Percentiles rank a stretch among this genome's conserved stretches.
These are phyloP conservation scores for Hormaphis cornu DNA, from an alignment of 1,140 invertebrate genomes.

Conservation along the genomic window DNA sequence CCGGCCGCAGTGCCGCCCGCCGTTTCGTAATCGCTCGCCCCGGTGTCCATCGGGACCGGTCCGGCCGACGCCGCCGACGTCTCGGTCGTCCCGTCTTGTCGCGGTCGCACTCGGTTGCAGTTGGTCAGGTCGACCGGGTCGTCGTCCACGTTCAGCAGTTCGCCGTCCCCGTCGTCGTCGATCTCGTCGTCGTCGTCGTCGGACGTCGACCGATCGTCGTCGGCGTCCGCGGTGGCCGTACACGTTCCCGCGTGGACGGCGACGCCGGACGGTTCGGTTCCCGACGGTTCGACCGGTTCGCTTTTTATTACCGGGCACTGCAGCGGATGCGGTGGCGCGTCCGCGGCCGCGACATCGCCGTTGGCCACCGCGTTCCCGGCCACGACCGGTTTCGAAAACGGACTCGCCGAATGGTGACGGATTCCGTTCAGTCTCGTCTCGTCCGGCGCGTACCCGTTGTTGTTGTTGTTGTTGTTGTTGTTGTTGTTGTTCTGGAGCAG, in stretches of 20 bases:
- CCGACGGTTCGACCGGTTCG: background rate
- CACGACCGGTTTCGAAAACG: slow-evolving; percentile 7
- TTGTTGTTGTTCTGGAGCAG: slow-evolving; percentile 34
- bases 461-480: background rate
- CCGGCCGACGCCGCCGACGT: background rate
- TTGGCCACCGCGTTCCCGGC: background rate
- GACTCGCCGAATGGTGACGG: slow-evolving; percentile 15
- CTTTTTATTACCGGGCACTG: background rate
- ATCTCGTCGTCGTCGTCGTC: too few relatives aligned
- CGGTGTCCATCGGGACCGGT: background rate
- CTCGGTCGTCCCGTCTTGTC: too few relatives aligned
- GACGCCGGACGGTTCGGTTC: background rate
- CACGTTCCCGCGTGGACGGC: background rate
- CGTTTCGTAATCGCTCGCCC: background rate
- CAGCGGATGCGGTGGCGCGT: background rate
- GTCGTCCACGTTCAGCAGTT: slow-evolving; percentile 26
- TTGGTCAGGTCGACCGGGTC: slow-evolving; percentile 37
- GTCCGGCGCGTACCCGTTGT: slow-evolving; percentile 8
- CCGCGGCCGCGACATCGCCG: background rate
- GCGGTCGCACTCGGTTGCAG: slow-evolving; percentile 9
- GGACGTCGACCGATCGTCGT: slow-evolving; percentile 10
- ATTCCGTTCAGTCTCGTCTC: slow-evolving; percentile 14
- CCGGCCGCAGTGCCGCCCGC: too few relatives aligned
- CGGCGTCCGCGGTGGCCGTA: background rate
- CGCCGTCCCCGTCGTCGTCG: too few relatives aligned